Evolutionary conservation across 2,888 invertebrate genomes (phyloP).

Genomic region (Macropis europaea): DNA sequence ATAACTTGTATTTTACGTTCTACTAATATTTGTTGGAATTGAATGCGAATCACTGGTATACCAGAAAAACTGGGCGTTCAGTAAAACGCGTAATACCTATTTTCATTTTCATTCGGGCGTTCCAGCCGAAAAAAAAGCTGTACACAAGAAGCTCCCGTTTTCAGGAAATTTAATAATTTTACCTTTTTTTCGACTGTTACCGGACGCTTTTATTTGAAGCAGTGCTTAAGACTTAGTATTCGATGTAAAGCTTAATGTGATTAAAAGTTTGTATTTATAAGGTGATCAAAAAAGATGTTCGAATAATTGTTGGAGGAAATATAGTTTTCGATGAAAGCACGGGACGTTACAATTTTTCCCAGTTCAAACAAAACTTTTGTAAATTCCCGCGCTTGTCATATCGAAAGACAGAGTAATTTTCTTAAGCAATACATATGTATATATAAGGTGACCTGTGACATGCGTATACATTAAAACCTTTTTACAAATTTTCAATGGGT

Average conservation of each 20-base stretch:
- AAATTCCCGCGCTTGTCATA: no score
- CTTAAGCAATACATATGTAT: no score
- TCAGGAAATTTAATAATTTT: neutral
- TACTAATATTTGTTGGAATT: conserved; percentile 4
- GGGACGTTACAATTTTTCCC: neutral
- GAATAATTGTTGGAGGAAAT: conserved; percentile 45
- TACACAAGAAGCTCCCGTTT: neutral
- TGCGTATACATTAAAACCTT: neutral
- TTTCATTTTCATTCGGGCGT: conserved; percentile 10
- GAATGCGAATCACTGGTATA: neutral
- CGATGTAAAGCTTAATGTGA: conserved; percentile 29
- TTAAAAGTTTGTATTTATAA: conserved; percentile 46
- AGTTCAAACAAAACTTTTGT: neutral
- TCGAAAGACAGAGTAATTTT: no score
- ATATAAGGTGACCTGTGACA: no score
- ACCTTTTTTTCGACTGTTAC: neutral
- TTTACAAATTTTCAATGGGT: neutral
- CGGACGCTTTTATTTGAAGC: conserved; percentile 15
- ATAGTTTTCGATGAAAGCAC: conserved; percentile 41
- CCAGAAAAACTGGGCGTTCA: neutral
- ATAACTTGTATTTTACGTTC: conserved; percentile 18
- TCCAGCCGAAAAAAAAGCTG: neutral
- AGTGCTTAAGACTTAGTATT: conserved; percentile 23
- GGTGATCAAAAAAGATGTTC: conserved; percentile 23
- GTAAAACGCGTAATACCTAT: conserved; percentile 3